Evolutionary conservation across 2,888 invertebrate species (phyloP).

Genomic region (Eulithis testata): DNA sequence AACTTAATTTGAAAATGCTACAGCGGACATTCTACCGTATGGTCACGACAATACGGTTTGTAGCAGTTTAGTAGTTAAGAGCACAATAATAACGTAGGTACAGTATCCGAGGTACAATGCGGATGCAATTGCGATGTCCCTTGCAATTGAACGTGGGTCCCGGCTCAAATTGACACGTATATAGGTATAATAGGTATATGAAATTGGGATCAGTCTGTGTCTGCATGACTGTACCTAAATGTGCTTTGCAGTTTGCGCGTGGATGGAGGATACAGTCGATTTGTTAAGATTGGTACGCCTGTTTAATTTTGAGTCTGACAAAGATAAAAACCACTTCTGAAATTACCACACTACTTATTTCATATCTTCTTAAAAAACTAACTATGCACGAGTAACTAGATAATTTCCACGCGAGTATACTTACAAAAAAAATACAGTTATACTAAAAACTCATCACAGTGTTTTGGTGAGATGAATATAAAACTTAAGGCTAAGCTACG

Average conservation of each 20-base stretch:
- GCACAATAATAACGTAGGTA: slow-evolving; percentile 32
- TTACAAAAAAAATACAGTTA: no score
- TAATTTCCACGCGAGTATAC: no score
- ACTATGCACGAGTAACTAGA: no score
- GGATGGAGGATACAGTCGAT: not conserved
- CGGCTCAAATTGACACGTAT: slow-evolving; percentile 40
- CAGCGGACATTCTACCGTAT: slow-evolving; percentile 17
- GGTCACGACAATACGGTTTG: not conserved
- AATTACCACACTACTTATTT: no score
- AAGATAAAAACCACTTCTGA: no score
- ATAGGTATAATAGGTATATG: slow-evolving; percentile 22
- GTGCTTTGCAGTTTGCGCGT: slow-evolving; percentile 1
- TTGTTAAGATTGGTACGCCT: not conserved
- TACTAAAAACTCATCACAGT: no score
- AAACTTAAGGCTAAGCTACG: slow-evolving; percentile 9
- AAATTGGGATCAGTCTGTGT: slow-evolving; percentile 30
- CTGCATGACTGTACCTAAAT: slow-evolving; percentile 2
- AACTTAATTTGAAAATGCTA: slow-evolving; percentile 33
- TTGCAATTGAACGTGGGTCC: slow-evolving; percentile 68
- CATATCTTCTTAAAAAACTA: no score
- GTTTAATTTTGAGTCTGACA: no score
- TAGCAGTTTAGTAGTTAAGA: slow-evolving; percentile 1
- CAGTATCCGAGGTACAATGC: slow-evolving; percentile 51
- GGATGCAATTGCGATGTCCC: slow-evolving; percentile 67
- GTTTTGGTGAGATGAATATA: not conserved